Evolutionary conservation across 2,888 invertebrate species (phyloP).

Genomic region (Serripes groenlandicus): DNA sequence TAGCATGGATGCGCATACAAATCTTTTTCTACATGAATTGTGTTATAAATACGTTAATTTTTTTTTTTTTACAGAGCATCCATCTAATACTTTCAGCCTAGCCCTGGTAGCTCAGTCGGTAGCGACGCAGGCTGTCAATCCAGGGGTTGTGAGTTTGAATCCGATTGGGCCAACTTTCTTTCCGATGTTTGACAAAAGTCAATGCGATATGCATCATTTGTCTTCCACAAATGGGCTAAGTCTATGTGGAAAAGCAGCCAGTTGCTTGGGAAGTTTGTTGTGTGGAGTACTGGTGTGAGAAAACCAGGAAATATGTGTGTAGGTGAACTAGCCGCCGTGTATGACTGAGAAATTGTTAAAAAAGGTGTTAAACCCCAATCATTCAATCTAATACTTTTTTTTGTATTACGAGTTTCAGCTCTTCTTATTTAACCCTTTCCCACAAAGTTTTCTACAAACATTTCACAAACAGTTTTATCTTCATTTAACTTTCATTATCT

Average conservation of each 20-base stretch:
- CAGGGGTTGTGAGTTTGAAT: neutral
- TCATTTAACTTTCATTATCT: too few species aligned
- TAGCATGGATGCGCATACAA: too few species aligned
- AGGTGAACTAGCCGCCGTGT: neutral
- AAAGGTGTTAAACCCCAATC: neutral
- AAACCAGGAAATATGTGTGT: neutral
- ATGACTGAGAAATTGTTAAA: neutral
- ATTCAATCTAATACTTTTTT: neutral
- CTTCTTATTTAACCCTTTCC: too few species aligned
- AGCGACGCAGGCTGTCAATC: neutral
- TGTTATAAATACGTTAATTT: too few species aligned
- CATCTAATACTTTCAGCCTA: neutral
- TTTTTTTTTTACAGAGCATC: too few species aligned
- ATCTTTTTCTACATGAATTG: too few species aligned
- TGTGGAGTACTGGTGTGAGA: neutral
- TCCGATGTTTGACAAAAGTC: neutral
- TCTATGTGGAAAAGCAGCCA: neutral
- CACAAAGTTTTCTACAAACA: too few species aligned
- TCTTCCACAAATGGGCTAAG: neutral
- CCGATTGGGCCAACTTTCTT: neutral
- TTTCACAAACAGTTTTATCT: too few species aligned
- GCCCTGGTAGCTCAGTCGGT: neutral
- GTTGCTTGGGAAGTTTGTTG: neutral
- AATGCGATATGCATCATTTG: neutral
- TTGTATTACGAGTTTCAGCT: neutral